Conservation (phyloP, 2,888 invertebrate species). For the Acleris cristana region DNA sequence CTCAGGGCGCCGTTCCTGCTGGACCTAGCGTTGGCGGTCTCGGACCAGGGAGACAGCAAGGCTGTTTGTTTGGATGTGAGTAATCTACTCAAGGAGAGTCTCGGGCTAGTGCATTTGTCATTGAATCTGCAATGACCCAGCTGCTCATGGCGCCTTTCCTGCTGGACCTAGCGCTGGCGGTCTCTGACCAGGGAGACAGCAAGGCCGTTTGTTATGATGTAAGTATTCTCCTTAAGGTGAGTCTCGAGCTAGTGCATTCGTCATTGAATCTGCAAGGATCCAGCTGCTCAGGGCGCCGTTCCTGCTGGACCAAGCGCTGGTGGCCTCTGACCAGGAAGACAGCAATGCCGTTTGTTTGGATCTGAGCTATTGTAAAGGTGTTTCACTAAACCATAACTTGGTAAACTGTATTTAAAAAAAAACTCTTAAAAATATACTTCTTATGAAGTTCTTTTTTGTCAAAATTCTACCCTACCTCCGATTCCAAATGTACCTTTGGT, state of each 20-base stretch:
- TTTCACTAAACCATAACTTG: too few species aligned
- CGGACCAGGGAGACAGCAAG: conserved; percentile 68
- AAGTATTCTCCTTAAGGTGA: conserved; percentile 42
- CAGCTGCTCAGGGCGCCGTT: conserved; percentile 68
- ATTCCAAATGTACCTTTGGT: too few species aligned
- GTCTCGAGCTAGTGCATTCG: background rate
- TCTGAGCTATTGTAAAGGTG: conserved; percentile 50
- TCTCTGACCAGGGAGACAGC: conserved; percentile 61
- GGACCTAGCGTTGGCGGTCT: conserved; percentile 67
- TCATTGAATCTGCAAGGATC: too few species aligned
- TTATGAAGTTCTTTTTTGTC: too few species aligned
- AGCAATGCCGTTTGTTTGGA: conserved; percentile 67
- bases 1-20: conserved; percentile 66
- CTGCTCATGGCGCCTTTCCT: too few species aligned
- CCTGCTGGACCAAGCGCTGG: conserved; percentile 67
- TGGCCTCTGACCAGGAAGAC: conserved; percentile 67
- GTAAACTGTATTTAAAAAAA: too few species aligned
- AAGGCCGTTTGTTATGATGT: conserved; percentile 67
- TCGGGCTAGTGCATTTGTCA: background rate
- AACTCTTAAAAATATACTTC: too few species aligned
- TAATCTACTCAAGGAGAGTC: conserved; percentile 25
- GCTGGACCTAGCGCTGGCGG: conserved; percentile 62
- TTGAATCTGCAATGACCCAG: conserved; percentile 53
- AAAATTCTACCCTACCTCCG: too few species aligned
- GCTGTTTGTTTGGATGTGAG: conserved; percentile 71